A percentile compares a stretch with the other conserved stretches of the same genome.
These are phyloP conservation scores for Mandrillus leucophaeus DNA, from an alignment of 2,113 vertebrate genomes.

Conservation along the genomic window DNA sequence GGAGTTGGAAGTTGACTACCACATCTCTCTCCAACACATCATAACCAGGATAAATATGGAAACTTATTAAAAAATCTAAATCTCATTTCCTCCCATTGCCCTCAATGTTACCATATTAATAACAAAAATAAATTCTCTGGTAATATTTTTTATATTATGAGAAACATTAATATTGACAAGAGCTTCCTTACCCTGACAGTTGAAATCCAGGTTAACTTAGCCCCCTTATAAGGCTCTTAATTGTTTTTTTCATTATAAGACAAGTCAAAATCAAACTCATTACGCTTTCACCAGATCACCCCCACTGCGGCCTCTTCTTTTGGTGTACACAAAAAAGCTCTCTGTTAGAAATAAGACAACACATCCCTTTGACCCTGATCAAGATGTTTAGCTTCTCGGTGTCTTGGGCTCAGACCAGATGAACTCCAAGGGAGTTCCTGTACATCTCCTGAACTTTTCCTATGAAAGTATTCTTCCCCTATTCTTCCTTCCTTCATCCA, in stretches of 20 bases:
- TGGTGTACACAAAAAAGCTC: background rate
- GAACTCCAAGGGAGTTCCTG: background rate
- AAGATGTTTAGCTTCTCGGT: background rate
- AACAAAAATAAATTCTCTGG: background rate
- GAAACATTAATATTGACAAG: background rate
- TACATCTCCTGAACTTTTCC: background rate
- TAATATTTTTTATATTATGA: background rate
- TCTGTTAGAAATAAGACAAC: background rate
- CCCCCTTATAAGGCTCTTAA: background rate
- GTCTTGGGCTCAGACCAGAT: background rate
- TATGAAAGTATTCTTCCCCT: background rate
- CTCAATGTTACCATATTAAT: background rate
- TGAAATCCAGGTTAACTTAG: conserved; percentile 22
- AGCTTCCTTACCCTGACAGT: conserved; percentile 8
- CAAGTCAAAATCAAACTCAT: background rate
- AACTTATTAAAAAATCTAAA: background rate
- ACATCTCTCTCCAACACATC: background rate
- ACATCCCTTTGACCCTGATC: background rate
- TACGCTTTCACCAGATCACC: background rate
- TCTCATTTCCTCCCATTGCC: background rate
- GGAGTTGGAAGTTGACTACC: background rate
- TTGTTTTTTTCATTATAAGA: background rate
- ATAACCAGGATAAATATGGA: background rate
- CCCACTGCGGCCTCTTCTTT: background rate
- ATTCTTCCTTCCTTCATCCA: background rate